Evolutionary conservation across 2,797 vertebrate genomes (phyloP).

Genomic region (Danio aesculapii): DNA sequence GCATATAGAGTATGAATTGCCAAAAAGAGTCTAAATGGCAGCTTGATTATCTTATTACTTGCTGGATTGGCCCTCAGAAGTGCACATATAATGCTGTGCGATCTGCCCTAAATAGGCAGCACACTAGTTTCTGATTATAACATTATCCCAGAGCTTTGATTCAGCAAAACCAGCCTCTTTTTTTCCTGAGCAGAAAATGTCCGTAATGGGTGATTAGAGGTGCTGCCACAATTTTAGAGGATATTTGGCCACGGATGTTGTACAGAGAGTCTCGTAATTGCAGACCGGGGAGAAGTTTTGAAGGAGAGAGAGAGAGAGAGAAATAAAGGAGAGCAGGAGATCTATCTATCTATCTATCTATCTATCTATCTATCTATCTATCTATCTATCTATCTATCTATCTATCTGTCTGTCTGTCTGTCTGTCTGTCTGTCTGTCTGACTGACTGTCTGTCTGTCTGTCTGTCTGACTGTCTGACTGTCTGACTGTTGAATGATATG

Average conservation of each 20-base stretch:
- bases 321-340: background rate
- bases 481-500: too few species aligned
- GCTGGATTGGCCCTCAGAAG: background rate
- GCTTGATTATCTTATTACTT: background rate
- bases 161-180: background rate
- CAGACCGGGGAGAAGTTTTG: background rate
- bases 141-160: background rate
- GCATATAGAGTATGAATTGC: too few species aligned
- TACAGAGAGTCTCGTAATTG: background rate
- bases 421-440: too few species aligned
- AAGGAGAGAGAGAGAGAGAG: too few species aligned
- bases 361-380: too few species aligned
- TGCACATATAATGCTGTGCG: background rate
- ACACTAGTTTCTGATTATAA: background rate
- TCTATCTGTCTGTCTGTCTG: too few species aligned
- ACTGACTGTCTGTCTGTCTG: too few species aligned
- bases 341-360: too few species aligned
- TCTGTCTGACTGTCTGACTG: too few species aligned
- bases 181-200: constrained; percentile 11
- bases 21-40: background rate
- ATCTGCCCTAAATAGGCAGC: background rate
- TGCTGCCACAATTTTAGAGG: background rate
- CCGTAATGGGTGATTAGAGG: constrained; percentile 13
- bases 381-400: too few species aligned
- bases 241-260: background rate